Evolutionary conservation across 2,888 invertebrate species (phyloP).

Genomic region (Oligia fasciuncula): DNA sequence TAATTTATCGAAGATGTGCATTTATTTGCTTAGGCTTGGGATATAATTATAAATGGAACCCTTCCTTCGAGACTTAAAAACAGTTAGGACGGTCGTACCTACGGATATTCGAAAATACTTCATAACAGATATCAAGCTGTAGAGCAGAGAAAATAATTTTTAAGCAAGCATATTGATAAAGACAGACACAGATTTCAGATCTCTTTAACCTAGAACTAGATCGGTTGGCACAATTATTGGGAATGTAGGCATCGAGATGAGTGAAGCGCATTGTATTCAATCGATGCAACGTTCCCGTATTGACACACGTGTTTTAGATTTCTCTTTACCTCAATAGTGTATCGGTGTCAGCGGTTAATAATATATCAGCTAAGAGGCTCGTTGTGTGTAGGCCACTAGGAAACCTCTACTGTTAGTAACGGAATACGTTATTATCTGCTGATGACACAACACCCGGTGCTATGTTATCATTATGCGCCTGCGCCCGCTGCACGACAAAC

Average conservation of each 20-base stretch:
- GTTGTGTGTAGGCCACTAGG: slow-evolving; percentile 76
- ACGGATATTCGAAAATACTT: neutral
- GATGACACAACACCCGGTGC: slow-evolving; percentile 74
- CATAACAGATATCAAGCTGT: neutral
- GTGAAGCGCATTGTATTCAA: slow-evolving; percentile 71
- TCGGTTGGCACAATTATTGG: slow-evolving; percentile 59
- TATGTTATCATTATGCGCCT: slow-evolving; percentile 46
- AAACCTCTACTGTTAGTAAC: slow-evolving; percentile 83
- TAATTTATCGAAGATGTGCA: neutral
- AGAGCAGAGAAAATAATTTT: neutral
- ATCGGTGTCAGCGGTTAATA: slow-evolving; percentile 80
- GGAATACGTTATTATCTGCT: slow-evolving; percentile 81
- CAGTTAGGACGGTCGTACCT: neutral
- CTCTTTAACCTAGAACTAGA: slow-evolving; percentile 55
- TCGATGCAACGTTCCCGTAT: slow-evolving; percentile 66
- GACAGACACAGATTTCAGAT: slow-evolving; percentile 26
- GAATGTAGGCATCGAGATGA: slow-evolving; percentile 44
- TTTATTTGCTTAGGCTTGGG: slow-evolving; percentile 5
- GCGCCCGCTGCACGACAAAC: slow-evolving; percentile 41
- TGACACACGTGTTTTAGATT: slow-evolving; percentile 71
- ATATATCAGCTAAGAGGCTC: slow-evolving; percentile 76
- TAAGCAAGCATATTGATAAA: neutral
- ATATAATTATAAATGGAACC: neutral
- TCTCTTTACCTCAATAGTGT: slow-evolving; percentile 79
- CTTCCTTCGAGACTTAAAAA: neutral